Percentiles rank a stretch among this genome's conserved stretches.
Evolutionary conservation across 2,797 vertebrate genomes (phyloP).

Genomic region (Steatocranus sp.): DNA sequence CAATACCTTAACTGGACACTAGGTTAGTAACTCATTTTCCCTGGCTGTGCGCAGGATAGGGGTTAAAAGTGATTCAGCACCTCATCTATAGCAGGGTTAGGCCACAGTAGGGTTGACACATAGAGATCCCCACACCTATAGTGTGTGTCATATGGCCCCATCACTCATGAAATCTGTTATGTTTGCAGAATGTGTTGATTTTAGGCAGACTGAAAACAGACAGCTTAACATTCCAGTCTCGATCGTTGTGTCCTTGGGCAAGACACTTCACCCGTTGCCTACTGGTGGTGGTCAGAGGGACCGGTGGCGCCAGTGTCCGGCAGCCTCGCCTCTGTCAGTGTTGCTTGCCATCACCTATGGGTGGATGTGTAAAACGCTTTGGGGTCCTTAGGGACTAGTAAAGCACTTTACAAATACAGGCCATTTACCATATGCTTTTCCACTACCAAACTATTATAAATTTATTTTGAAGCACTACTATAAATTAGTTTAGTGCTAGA

Average conservation of each 20-base stretch:
- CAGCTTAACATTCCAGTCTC: background rate
- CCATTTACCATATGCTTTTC: background rate
- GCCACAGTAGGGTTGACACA: background rate
- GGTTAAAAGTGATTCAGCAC: background rate
- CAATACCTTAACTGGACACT: fast-evolving
- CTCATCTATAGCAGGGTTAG: background rate
- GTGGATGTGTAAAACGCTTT: fast-evolving
- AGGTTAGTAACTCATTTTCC: background rate
- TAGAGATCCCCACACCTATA: background rate
- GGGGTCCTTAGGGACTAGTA: background rate
- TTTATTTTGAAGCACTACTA: background rate
- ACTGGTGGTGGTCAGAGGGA: background rate
- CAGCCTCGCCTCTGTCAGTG: too few relatives aligned
- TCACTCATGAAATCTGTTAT: background rate
- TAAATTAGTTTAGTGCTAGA: background rate
- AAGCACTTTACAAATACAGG: fast-evolving
- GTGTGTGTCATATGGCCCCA: background rate
- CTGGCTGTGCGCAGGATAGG: background rate
- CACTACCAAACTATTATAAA: background rate
- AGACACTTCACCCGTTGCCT: background rate
- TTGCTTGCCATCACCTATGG: too few relatives aligned
- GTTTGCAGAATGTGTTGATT: background rate
- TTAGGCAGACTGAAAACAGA: background rate
- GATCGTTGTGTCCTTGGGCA: background rate
- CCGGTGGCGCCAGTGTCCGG: too few relatives aligned